phyloP scores from a whole-genome alignment of 92 coral and sea anemone genomes.

The Galaxea fascicularis region DNA sequence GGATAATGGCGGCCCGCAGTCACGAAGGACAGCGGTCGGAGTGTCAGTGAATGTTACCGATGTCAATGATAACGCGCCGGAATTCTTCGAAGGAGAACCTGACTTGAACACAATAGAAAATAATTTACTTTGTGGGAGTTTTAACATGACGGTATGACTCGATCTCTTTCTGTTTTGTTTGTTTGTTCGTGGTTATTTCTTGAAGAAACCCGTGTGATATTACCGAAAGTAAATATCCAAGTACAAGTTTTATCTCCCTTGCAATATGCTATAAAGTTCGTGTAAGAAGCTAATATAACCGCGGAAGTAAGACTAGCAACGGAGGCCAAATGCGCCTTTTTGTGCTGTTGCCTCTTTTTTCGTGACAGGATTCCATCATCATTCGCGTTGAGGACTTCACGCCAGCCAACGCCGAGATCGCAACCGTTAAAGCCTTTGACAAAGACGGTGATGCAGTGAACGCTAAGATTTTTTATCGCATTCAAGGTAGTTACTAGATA shows the following conservation, averaged over 20 bases:
- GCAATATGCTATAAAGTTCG: too few relatives aligned
- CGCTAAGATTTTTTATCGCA: conserved; percentile 47
- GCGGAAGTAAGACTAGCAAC: too few relatives aligned
- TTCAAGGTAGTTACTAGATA: conserved; percentile 42
- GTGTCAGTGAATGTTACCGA: conserved; percentile 69
- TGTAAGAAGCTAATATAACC: too few relatives aligned
- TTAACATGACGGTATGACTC: conserved; percentile 19
- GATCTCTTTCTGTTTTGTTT: neutral
- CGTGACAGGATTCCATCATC: neutral
- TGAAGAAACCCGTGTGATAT: too few relatives aligned
- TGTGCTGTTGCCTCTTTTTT: neutral
- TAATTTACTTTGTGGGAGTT: conserved; percentile 6
- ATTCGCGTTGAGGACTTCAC: conserved; percentile 23
- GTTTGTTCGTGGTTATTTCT: too few relatives aligned
- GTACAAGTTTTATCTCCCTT: too few relatives aligned
- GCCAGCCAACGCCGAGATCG: conserved; percentile 30
- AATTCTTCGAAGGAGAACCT: conserved; percentile 43
- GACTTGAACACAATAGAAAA: neutral
- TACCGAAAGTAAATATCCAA: too few relatives aligned
- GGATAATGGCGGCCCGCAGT: conserved; percentile 25
- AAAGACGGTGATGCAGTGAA: conserved; percentile 58
- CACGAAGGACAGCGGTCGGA: conserved; percentile 40
- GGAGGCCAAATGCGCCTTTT: neutral
- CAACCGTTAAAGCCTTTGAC: conserved; percentile 47
- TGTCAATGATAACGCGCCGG: conserved; percentile 82